These are phyloP conservation scores for Urophycis tenuis DNA, from an alignment of 2,797 vertebrate genomes.

Conservation along the genomic window DNA sequence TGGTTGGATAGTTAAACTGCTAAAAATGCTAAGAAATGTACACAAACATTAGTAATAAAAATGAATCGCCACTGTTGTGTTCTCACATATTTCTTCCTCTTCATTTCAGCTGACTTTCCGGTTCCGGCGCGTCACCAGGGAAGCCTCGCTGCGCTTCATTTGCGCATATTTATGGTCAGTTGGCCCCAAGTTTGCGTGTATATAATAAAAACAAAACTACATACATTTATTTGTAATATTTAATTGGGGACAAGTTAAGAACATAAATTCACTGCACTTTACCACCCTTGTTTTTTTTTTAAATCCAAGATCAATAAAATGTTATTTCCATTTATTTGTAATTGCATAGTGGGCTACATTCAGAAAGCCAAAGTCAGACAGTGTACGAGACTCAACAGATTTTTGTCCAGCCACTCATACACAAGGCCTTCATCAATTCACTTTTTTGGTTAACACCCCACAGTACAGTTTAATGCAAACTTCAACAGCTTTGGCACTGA, in stretches of 20 bases:
- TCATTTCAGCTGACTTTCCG: slow-evolving; percentile 42
- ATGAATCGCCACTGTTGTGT: slow-evolving; percentile 16
- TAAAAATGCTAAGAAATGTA: background rate
- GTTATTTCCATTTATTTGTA: background rate
- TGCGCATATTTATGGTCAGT: slow-evolving; percentile 36
- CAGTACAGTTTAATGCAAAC: background rate
- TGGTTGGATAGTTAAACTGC: background rate
- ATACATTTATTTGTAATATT: background rate
- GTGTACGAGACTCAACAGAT: background rate
- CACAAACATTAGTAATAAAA: background rate
- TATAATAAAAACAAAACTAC: background rate
- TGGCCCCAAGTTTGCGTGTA: background rate
- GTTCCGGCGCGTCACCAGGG: slow-evolving; percentile 46
- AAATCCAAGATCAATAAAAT: background rate
- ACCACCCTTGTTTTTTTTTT: background rate
- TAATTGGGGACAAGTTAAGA: background rate
- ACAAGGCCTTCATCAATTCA: background rate
- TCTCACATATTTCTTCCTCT: slow-evolving; percentile 53
- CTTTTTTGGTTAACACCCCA: background rate
- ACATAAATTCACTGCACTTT: background rate
- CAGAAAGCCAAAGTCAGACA: background rate
- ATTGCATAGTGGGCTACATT: slow-evolving; percentile 5
- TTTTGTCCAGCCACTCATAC: background rate
- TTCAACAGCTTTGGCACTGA: background rate
- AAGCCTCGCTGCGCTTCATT: slow-evolving; percentile 19